These are phyloP conservation scores for Darwinula stevensoni DNA, from an alignment of 2,888 invertebrate genomes.

Conservation along the genomic window DNA sequence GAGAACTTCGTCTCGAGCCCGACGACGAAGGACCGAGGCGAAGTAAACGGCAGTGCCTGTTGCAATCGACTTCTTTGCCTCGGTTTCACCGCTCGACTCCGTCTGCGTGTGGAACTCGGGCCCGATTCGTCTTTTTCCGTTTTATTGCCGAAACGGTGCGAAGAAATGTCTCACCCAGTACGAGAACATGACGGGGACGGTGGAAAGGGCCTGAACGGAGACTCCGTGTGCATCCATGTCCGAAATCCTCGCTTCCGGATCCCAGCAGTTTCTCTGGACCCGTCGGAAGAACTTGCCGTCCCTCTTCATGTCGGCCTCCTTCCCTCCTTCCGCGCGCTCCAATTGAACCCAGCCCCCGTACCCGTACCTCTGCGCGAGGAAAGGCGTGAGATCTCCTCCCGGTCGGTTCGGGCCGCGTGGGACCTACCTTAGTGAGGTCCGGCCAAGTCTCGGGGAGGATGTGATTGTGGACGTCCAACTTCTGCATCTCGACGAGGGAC, in stretches of 20 bases:
- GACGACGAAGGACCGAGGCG: too few species aligned
- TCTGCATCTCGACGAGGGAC: conserved; percentile 10
- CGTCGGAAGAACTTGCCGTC: conserved; percentile 21
- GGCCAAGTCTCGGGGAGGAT: conserved; percentile 23
- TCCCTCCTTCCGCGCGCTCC: conserved; percentile 19
- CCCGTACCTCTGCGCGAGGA: conserved; percentile 22
- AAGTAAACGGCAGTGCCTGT: too few species aligned
- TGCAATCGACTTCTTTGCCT: too few species aligned
- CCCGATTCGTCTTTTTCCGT: too few species aligned
- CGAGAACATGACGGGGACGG: conserved; percentile 26
- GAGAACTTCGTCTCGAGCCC: too few species aligned
- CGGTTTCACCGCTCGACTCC: too few species aligned
- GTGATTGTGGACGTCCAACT: conserved; percentile 24
- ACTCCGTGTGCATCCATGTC: conserved; percentile 24
- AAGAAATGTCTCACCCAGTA: conserved; percentile 26
- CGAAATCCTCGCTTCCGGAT: conserved; percentile 17
- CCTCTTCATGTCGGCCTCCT: conserved; percentile 20
- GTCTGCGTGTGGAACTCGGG: too few species aligned
- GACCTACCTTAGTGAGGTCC: conserved; percentile 20
- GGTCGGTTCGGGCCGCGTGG: too few species aligned
- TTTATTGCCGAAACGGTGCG: too few species aligned
- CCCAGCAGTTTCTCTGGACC: conserved; percentile 23
- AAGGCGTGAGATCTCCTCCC: too few species aligned
- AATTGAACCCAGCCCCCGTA: conserved; percentile 23
- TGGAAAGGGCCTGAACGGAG: conserved; percentile 22